Evolutionary conservation across 2,797 vertebrate species (phyloP).

Genomic region (Acanthiza pusilla): DNA sequence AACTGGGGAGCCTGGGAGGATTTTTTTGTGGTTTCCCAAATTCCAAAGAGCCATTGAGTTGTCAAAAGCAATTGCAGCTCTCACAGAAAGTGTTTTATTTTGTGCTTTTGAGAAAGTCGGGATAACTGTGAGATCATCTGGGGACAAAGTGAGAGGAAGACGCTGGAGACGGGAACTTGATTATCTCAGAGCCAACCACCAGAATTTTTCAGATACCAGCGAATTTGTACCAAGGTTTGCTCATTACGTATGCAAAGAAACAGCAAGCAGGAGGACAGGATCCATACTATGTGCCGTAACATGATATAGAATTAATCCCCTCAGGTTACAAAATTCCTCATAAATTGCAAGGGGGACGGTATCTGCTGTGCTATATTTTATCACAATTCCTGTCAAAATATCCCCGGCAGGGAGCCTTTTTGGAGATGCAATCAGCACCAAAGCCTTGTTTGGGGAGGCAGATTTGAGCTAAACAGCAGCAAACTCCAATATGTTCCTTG

Average conservation of each 20-base stretch:
- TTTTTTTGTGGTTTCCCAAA: not conserved
- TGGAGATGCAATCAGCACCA: constrained; percentile 3
- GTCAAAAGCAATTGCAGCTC: not conserved
- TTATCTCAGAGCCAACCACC: not conserved
- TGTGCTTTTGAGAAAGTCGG: not conserved
- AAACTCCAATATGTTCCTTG: not conserved
- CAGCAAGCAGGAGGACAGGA: not conserved
- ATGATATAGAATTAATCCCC: constrained; percentile 43
- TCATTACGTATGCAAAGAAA: constrained; percentile 24
- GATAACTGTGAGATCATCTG: not conserved
- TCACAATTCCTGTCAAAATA: constrained; percentile 65
- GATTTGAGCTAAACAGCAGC: not conserved
- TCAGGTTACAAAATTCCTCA: constrained; percentile 22
- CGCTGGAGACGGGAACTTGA: not conserved
- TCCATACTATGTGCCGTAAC: not conserved
- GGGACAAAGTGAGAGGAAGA: not conserved
- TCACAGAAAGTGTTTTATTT: not conserved
- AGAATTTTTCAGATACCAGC: not conserved
- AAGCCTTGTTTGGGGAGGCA: not conserved
- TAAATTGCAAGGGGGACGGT: constrained; percentile 3
- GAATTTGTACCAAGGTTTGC: not conserved
- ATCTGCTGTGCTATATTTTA: constrained; percentile 28
- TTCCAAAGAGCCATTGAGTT: not conserved
- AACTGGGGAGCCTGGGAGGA: not conserved
- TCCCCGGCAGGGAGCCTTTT: constrained; percentile 52